phyloP scores from a whole-genome alignment of 2,113 vertebrate genomes.

The Pyrgilauda ruficollis region DNA sequence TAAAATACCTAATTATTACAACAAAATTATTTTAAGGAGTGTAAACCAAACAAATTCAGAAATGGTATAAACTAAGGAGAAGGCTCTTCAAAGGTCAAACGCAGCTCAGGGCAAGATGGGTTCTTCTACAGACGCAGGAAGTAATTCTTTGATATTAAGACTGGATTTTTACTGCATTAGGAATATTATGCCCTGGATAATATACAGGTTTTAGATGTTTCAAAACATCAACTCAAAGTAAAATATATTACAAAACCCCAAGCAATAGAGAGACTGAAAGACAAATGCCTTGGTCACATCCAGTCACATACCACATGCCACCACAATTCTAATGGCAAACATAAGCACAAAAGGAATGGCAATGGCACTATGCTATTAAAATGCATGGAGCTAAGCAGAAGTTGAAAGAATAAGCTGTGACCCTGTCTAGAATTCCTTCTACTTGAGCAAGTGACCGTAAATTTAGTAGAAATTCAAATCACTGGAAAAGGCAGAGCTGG shows the following conservation, averaged over 20 bases:
- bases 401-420: neutral
- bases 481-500: neutral
- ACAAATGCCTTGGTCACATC: neutral
- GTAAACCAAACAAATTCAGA: neutral
- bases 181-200: neutral
- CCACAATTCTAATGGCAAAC: neutral
- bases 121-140: neutral
- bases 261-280: neutral
- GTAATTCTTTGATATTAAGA: neutral
- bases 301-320: neutral
- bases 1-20: neutral
- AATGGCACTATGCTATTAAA: neutral
- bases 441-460: neutral
- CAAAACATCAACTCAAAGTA: neutral
- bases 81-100: neutral
- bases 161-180: neutral
- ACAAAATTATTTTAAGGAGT: neutral
- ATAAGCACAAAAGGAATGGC: neutral
- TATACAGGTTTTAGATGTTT: neutral
- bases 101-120: neutral
- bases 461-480: neutral
- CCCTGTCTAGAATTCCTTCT: neutral
- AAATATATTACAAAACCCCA: neutral
- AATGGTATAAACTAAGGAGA: neutral
- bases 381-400: neutral